A percentile compares a stretch with the other conserved stretches of the same genome.
Conservation (phyloP, 2,888 invertebrate species). For the Rhamnusium bicolor region DNA sequence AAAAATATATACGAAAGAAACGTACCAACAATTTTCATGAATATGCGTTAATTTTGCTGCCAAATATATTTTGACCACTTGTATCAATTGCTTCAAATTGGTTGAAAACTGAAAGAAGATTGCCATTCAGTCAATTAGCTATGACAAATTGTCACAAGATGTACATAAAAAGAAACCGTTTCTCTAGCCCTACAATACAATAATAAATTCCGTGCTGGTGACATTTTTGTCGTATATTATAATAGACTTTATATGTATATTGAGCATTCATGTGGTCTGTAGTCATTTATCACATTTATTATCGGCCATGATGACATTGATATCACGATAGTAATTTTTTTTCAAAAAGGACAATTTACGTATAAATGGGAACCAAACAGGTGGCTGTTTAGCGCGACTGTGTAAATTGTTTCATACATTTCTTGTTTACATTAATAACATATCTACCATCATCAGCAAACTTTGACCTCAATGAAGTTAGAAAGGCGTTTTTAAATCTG, state of each 20-base stretch:
- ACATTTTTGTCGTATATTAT: neutral
- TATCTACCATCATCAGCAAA: constrained; percentile 13
- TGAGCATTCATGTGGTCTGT: neutral
- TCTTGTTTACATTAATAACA: constrained; percentile 18
- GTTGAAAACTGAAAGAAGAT: neutral
- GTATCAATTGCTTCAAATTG: neutral
- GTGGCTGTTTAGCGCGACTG: neutral
- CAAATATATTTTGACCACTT: too few relatives aligned
- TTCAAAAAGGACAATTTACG: neutral
- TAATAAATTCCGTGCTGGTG: neutral
- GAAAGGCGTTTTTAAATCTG: neutral
- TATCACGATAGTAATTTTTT: neutral
- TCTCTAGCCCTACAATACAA: neutral
- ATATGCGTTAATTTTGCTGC: too few relatives aligned
- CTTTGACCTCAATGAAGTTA: neutral
- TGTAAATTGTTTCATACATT: constrained; percentile 2
- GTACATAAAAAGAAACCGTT: neutral
- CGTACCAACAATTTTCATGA: too few relatives aligned
- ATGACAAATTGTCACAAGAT: neutral
- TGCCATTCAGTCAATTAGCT: neutral
- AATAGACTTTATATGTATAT: neutral
- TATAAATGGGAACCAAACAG: constrained; percentile 3
- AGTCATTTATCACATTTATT: neutral
- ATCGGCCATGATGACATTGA: neutral
- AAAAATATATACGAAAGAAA: too few relatives aligned